phyloP scores from a whole-genome alignment of 2,113 vertebrate species.

The Anguilla rostrata region DNA sequence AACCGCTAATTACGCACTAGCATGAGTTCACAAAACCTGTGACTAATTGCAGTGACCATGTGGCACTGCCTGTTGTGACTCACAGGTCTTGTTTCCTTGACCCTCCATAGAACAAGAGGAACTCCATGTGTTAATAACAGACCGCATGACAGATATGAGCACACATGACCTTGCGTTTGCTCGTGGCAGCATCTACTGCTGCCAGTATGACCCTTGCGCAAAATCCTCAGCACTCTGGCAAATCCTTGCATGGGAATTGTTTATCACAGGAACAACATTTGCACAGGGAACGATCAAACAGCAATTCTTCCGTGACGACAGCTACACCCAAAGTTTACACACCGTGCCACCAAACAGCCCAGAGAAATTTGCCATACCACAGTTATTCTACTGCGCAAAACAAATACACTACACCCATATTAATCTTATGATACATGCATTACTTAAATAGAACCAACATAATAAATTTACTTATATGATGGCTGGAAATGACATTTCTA shows the following conservation, averaged over 20 bases:
- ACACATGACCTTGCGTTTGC: background rate
- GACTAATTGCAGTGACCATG: background rate
- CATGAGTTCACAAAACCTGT: conserved; percentile 18
- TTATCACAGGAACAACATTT: conserved; percentile 27
- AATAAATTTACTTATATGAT: background rate
- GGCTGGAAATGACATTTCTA: background rate
- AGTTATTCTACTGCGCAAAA: conserved; percentile 35
- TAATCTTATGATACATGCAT: conserved; percentile 26
- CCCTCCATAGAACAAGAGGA: background rate
- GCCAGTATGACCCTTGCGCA: conserved; percentile 49
- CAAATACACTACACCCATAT: conserved; percentile 27
- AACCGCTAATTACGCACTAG: background rate
- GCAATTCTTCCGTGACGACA: conserved; percentile 28
- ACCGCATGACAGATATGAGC: background rate
- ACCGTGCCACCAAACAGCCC: conserved; percentile 29
- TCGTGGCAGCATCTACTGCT: background rate
- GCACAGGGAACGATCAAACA: conserved; percentile 57
- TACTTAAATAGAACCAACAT: background rate
- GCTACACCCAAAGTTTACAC: conserved; percentile 60
- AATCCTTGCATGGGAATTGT: conserved; percentile 9
- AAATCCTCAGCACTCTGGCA: conserved; percentile 19
- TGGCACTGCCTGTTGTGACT: no score
- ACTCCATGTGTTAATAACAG: background rate
- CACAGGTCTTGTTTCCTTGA: no score
- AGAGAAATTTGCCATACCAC: conserved; percentile 47